Percentiles rank a stretch among this genome's conserved stretches.
phyloP scores from a whole-genome alignment of 64 coral and sea anemone species.

The Montipora foliosa region DNA sequence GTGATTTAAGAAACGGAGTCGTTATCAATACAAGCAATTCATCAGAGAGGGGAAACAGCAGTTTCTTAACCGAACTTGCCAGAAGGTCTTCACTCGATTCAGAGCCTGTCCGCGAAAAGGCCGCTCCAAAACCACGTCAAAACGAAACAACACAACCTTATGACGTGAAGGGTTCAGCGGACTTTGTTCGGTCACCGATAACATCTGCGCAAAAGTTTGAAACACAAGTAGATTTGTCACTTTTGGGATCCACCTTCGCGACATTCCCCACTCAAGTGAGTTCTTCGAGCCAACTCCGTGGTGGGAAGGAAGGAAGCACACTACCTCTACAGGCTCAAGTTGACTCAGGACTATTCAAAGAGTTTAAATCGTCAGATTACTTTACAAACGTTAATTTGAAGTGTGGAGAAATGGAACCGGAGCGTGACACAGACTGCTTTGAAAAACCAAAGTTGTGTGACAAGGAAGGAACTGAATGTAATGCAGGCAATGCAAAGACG shows the following conservation, averaged over 20 bases:
- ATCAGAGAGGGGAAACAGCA: background rate
- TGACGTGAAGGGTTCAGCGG: background rate
- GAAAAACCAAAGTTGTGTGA: background rate
- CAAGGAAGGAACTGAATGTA: background rate
- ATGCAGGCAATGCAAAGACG: no score
- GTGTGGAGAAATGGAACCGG: conserved; percentile 66
- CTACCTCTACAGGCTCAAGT: background rate
- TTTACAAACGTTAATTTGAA: conserved; percentile 56
- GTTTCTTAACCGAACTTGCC: background rate
- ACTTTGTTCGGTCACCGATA: background rate
- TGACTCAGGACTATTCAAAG: conserved; percentile 35
- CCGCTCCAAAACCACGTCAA: background rate
- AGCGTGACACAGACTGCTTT: conserved; percentile 47
- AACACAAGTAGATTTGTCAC: conserved; percentile 28
- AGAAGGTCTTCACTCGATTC: conserved; percentile 36
- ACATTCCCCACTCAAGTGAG: background rate
- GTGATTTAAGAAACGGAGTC: background rate
- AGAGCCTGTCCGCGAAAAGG: conserved; percentile 36
- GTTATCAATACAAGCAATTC: background rate
- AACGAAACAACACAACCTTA: background rate
- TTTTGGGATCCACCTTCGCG: background rate
- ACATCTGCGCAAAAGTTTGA: conserved; percentile 38
- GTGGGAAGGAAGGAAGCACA: background rate
- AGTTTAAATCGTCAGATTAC: conserved; percentile 53
- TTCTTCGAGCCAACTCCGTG: background rate